A percentile compares a stretch with the other conserved stretches of the same genome.
Conservation (phyloP, 2,797 vertebrate species). For the Naso thynnoides region DNA sequence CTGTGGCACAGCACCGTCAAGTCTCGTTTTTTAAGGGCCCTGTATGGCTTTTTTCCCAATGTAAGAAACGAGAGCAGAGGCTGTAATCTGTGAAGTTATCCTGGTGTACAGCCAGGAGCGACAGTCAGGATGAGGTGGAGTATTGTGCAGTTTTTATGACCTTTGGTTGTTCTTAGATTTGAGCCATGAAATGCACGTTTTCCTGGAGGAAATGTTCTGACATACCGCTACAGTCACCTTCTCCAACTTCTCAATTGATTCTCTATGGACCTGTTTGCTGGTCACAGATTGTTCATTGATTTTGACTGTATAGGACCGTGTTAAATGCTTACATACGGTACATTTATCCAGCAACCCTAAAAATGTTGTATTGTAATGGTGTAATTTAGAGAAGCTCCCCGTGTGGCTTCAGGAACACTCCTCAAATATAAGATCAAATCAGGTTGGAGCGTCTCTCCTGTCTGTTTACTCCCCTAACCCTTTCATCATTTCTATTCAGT, state of each 20-base stretch:
- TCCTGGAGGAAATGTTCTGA: constrained; percentile 37
- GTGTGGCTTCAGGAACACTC: constrained; percentile 10
- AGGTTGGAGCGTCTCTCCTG: neutral
- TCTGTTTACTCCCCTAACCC: constrained; percentile 7
- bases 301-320: constrained; percentile 15
- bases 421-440: constrained; percentile 22
- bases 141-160: constrained; percentile 27
- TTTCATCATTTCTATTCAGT: constrained; percentile 31
- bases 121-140: constrained; percentile 42
- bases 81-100: constrained; percentile 57
- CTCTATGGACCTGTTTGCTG: constrained; percentile 36
- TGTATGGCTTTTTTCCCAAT: constrained; percentile 2
- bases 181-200: constrained; percentile 31
- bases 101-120: constrained; percentile 13
- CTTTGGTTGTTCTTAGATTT: constrained; percentile 29
- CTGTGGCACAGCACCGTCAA: constrained; percentile 20
- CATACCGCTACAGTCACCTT: constrained; percentile 35
- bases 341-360: constrained; percentile 4
- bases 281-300: constrained; percentile 42
- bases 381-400: constrained; percentile 27
- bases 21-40: constrained; percentile 19
- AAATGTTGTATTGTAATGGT: constrained; percentile 33
- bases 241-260: constrained; percentile 61
- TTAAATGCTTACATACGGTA: constrained; percentile 21
- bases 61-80: constrained; percentile 49